These are phyloP conservation scores for Cladopsammia gracilis DNA, from an alignment of 64 coral and sea anemone genomes.

Conservation along the genomic window DNA sequence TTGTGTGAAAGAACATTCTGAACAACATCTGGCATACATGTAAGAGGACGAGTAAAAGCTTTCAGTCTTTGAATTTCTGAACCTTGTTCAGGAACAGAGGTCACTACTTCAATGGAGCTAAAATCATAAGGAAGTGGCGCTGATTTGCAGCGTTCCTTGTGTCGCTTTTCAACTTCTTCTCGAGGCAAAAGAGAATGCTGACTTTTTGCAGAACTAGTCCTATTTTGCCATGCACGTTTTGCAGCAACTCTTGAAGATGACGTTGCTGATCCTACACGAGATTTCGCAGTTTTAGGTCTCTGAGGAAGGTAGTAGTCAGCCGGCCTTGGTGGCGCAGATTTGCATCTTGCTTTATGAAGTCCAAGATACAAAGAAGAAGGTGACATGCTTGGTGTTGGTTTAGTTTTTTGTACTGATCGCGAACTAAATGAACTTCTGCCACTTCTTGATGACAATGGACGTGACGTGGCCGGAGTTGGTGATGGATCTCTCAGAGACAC, in stretches of 20 bases:
- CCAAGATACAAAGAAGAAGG: slow-evolving; percentile 68
- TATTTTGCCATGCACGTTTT: slow-evolving; percentile 87
- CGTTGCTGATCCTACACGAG: slow-evolving; percentile 15
- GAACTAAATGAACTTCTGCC: slow-evolving; percentile 50
- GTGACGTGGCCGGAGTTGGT: slow-evolving; percentile 79
- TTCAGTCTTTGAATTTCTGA: slow-evolving; percentile 74
- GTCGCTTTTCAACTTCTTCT: slow-evolving; percentile 73
- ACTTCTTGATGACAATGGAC: slow-evolving; percentile 85
- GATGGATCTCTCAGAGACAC: slow-evolving; percentile 65
- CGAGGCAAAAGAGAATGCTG: slow-evolving; percentile 80
- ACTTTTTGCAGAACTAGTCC: slow-evolving; percentile 80
- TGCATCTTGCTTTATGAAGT: slow-evolving; percentile 74
- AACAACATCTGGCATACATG: slow-evolving; percentile 93
- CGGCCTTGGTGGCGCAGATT: slow-evolving; percentile 81
- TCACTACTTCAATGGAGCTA: slow-evolving; percentile 77
- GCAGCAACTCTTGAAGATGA: slow-evolving; percentile 57
- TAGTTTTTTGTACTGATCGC: neutral
- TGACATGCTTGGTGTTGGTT: slow-evolving; percentile 11
- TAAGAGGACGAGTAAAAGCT: slow-evolving; percentile 87
- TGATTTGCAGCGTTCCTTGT: slow-evolving; percentile 83
- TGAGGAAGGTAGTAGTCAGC: slow-evolving; percentile 11
- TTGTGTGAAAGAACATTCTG: slow-evolving; percentile 92
- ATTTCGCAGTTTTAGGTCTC: slow-evolving; percentile 37
- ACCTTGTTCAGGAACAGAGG: slow-evolving; percentile 72
- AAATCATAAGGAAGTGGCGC: slow-evolving; percentile 92